These are phyloP conservation scores for Drosophila nigritarsus DNA, from an alignment of 2,888 invertebrate species.

Conservation along the genomic window DNA sequence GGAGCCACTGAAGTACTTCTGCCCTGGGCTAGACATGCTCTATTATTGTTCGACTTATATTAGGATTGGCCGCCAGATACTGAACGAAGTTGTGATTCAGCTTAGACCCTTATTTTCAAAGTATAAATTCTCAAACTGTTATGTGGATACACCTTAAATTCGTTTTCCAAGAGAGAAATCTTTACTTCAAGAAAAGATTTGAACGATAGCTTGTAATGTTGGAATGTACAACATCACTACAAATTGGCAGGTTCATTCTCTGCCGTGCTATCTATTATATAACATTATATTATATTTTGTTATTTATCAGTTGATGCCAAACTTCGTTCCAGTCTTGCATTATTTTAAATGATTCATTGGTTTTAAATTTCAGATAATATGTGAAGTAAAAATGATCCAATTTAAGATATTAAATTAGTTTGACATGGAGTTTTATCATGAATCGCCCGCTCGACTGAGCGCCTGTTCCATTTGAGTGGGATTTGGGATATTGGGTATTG, in stretches of 20 bases:
- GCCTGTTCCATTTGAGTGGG: slow-evolving; percentile 36
- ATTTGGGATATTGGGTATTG: slow-evolving; percentile 8
- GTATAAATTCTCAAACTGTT: not conserved
- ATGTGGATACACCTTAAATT: not conserved
- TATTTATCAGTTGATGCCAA: not conserved
- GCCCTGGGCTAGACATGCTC: slow-evolving; percentile 3
- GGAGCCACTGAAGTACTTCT: slow-evolving; percentile 27
- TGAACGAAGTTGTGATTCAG: not conserved
- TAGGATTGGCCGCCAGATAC: slow-evolving; percentile 8
- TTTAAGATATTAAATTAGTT: slow-evolving; percentile 19
- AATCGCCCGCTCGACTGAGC: slow-evolving; percentile 3
- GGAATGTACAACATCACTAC: too few relatives aligned
- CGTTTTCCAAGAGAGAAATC: not conserved
- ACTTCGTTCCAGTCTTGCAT: too few relatives aligned
- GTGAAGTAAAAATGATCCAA: slow-evolving; percentile 4
- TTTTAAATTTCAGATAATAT: slow-evolving; percentile 6
- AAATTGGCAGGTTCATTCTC: not conserved
- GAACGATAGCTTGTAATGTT: not conserved
- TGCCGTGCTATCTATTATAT: not conserved
- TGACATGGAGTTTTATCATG: slow-evolving; percentile 23
- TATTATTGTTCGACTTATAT: slow-evolving; percentile 48
- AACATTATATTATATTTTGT: not conserved
- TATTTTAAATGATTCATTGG: not conserved
- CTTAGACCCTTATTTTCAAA: too few relatives aligned
- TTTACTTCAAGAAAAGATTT: not conserved